Evolutionary conservation across 2,113 vertebrate species (phyloP).

Genomic region (Callipepla squamata): DNA sequence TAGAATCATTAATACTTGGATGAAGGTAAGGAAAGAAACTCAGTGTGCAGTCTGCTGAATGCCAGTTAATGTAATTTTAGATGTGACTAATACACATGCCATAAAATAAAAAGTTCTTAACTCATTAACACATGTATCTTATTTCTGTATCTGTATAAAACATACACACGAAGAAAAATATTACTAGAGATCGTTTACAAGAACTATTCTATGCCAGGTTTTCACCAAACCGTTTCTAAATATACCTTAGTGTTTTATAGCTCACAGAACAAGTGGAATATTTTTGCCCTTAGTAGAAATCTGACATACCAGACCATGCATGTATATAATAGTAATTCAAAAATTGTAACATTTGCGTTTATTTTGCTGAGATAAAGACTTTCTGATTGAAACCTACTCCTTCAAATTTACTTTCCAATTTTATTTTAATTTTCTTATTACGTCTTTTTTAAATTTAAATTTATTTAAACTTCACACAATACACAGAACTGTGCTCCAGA

Average conservation of each 20-base stretch:
- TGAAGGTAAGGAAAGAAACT: conserved; percentile 30
- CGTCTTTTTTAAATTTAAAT: not conserved
- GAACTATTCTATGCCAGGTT: conserved; percentile 24
- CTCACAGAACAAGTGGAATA: conserved; percentile 27
- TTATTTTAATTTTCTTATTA: not conserved
- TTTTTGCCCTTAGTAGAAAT: not conserved
- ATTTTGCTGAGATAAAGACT: not conserved
- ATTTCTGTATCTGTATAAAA: conserved; percentile 60
- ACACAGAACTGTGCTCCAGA: not conserved
- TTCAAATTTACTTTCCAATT: not conserved
- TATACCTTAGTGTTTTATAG: not conserved
- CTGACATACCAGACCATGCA: not conserved
- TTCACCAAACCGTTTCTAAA: not conserved
- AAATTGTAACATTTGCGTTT: not conserved
- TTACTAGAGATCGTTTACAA: conserved; percentile 30
- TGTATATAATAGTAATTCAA: not conserved
- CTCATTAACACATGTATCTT: conserved; percentile 63
- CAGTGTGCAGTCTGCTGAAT: conserved; percentile 46
- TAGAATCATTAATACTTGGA: conserved; percentile 49
- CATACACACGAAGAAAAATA: conserved; percentile 19
- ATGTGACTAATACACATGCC: conserved; percentile 52
- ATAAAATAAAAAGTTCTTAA: conserved; percentile 67
- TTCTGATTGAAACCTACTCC: not conserved
- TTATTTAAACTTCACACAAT: not conserved
- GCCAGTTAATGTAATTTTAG: conserved; percentile 54